Evolutionary conservation across 2,797 vertebrate species (phyloP).

Genomic region (Holocentrus rufus): DNA sequence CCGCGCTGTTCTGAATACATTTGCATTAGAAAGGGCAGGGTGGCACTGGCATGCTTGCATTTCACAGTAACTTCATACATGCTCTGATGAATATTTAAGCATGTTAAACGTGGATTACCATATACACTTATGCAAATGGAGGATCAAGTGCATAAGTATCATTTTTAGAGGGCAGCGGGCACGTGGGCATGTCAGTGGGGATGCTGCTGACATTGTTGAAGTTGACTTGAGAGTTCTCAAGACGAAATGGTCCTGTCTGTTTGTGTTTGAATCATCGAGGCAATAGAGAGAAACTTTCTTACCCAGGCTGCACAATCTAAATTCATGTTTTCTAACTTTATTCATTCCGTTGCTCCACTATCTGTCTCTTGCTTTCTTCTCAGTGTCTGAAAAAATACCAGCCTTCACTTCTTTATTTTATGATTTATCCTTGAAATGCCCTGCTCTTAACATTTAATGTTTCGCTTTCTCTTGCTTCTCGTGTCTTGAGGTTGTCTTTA

Average conservation of each 20-base stretch:
- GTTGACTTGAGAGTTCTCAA: slow-evolving; percentile 3
- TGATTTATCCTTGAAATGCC: neutral
- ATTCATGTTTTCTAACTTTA: neutral
- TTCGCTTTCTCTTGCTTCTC: neutral
- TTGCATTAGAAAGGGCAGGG: slow-evolving; percentile 44
- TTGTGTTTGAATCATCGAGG: slow-evolving; percentile 28
- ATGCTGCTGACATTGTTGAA: slow-evolving; percentile 28
- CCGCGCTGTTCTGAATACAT: slow-evolving; percentile 21
- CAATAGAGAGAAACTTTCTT: neutral
- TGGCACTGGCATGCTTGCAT: neutral
- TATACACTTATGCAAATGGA: slow-evolving; percentile 50
- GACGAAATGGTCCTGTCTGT: slow-evolving; percentile 7
- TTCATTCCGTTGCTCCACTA: neutral
- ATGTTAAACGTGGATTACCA: slow-evolving; percentile 21
- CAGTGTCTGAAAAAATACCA: neutral
- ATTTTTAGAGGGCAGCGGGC: slow-evolving; percentile 48
- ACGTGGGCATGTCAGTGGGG: slow-evolving; percentile 14
- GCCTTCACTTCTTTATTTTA: neutral
- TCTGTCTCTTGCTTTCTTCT: neutral
- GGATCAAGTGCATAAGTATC: slow-evolving; percentile 33
- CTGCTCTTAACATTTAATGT: neutral
- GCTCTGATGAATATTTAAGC: slow-evolving; percentile 54
- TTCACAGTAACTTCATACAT: slow-evolving; percentile 35
- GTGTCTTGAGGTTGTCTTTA: neutral
- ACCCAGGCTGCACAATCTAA: neutral